These are phyloP conservation scores for Scylla paramamosain DNA, from an alignment of 1,140 invertebrate species.

Conservation along the genomic window DNA sequence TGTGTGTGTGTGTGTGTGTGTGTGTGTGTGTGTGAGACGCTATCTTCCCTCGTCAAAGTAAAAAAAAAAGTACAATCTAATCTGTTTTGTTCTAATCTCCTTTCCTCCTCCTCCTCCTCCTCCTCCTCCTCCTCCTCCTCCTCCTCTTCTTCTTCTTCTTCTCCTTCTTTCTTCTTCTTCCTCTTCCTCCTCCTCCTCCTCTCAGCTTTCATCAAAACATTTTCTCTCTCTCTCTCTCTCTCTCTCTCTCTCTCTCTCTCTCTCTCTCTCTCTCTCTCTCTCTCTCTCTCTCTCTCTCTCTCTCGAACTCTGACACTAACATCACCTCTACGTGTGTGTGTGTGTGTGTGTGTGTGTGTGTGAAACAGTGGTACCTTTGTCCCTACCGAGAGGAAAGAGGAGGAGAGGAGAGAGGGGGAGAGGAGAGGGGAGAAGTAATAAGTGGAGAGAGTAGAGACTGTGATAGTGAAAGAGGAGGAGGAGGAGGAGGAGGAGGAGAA, in stretches of 20 bases:
- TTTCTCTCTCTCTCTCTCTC: not conserved
- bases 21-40: too few relatives aligned
- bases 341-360: too few relatives aligned
- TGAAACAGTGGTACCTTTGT: too few relatives aligned
- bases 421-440: not conserved
- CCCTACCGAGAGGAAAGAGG: not conserved
- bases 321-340: not conserved
- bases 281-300: too few relatives aligned
- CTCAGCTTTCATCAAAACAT: not conserved
- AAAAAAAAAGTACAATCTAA: too few relatives aligned
- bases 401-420: not conserved
- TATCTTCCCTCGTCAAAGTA: too few relatives aligned
- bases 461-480: not conserved
- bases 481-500: not conserved
- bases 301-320: not conserved
- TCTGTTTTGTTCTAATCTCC: too few relatives aligned
- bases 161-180: not conserved
- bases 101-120: too few relatives aligned
- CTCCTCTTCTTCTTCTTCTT: too few relatives aligned
- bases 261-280: too few relatives aligned
- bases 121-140: too few relatives aligned
- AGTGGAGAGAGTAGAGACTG: not conserved
- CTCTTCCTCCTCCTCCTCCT: not conserved
- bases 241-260: slow-evolving; percentile 29
- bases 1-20: too few relatives aligned